Percentiles rank a stretch among this genome's conserved stretches.
These are phyloP conservation scores for Eilema griseolum DNA, from an alignment of 2,888 invertebrate genomes.

Conservation along the genomic window DNA sequence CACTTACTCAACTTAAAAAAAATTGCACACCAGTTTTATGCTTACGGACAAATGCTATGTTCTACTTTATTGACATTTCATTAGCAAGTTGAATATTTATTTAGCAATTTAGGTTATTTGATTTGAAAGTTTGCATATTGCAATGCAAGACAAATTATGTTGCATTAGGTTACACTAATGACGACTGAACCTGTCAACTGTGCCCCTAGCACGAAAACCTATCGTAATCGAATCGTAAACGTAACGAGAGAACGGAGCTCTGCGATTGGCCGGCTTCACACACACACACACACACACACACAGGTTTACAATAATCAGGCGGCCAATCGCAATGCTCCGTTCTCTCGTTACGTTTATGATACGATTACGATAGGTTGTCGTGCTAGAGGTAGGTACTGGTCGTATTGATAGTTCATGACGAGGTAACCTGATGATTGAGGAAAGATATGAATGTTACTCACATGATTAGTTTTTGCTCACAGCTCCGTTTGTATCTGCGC, in stretches of 20 bases:
- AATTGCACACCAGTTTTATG: not conserved
- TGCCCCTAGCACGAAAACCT: too few species aligned
- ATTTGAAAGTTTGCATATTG: constrained; percentile 2
- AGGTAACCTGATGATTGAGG: not conserved
- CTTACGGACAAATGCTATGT: not conserved
- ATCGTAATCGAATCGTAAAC: too few species aligned
- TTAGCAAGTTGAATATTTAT: constrained; percentile 2
- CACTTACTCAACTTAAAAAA: constrained; percentile 1
- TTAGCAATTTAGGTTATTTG: not conserved
- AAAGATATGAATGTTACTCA: not conserved
- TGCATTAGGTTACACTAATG: not conserved
- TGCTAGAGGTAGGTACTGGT: too few species aligned
- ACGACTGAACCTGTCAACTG: too few species aligned
- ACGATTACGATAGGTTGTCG: too few species aligned
- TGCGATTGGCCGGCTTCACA: too few species aligned
- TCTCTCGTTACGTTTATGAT: too few species aligned
- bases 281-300: too few species aligned
- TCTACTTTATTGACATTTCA: not conserved
- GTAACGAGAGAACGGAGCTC: too few species aligned
- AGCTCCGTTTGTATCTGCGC: not conserved
- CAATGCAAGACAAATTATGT: not conserved
- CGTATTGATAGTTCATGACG: too few species aligned
- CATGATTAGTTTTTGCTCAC: not conserved
- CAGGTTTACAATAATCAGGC: too few species aligned
- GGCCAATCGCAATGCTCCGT: too few species aligned